phyloP scores from a whole-genome alignment of 1,140 invertebrate species.

The Cherax quadricarinatus region DNA sequence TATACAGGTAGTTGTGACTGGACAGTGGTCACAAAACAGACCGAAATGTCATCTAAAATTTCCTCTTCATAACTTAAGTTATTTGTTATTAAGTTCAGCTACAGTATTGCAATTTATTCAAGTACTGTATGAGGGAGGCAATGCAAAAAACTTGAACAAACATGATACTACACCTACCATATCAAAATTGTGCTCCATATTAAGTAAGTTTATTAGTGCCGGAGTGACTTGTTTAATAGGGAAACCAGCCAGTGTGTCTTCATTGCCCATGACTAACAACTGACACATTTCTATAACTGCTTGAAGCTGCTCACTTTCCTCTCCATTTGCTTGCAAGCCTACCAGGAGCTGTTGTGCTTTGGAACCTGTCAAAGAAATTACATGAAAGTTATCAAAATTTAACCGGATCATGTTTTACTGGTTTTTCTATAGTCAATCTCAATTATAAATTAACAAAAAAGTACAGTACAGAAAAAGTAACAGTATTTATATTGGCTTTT shows the following conservation, averaged over 20 bases:
- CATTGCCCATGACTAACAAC: conserved; percentile 99
- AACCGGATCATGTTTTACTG: too few relatives aligned
- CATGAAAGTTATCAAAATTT: background rate
- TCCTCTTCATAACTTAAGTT: too few relatives aligned
- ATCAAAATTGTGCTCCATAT: conserved; percentile 98
- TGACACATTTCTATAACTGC: conserved; percentile 99
- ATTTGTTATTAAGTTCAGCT: too few relatives aligned
- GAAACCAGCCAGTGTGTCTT: conserved; percentile 98
- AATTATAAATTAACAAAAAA: too few relatives aligned
- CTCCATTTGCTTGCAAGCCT: conserved; percentile 93
- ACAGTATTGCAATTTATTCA: too few relatives aligned
- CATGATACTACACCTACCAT: conserved; percentile 82
- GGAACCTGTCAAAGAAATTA: conserved; percentile 80
- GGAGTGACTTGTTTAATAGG: conserved; percentile 98
- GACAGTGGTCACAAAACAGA: too few relatives aligned
- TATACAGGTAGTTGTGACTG: too few relatives aligned
- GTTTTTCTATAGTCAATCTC: too few relatives aligned
- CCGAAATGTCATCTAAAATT: too few relatives aligned
- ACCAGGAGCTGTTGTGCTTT: conserved; percentile 96
- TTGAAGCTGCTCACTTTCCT: conserved; percentile 97
- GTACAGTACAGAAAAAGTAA: too few relatives aligned
- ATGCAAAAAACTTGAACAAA: too few relatives aligned
- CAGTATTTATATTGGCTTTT: background rate
- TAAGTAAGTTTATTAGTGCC: conserved; percentile 90
- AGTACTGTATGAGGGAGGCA: too few relatives aligned